Base-by-base conservation (phyloP, 1,140 invertebrate genomes). In the Heterodera schachtii region DNA sequence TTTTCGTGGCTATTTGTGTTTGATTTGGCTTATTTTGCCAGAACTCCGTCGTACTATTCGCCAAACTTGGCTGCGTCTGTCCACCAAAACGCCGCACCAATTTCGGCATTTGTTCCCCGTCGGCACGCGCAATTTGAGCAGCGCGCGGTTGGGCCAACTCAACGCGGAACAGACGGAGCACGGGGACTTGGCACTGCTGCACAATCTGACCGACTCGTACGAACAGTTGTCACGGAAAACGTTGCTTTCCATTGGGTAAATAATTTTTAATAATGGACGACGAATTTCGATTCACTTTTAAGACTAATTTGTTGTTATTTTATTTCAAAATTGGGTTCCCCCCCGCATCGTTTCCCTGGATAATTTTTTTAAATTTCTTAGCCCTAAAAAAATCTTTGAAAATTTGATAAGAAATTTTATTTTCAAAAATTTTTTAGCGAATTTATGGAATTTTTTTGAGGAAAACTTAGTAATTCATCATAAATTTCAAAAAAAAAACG, bases 41-140 rank as follows among this genome's bases (percentile, higher is more conserved):
- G 79, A 80, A 11, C 66, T 78, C 3, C 84, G 87, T 3, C 75
- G 83, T 49, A 83, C 80, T 19, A 88, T 89, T 70, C 81, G 88
- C 19, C 79, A 90, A 31, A 90, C 89, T 1, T 89, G 88, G 88
- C 73, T 90, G 19, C 80, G 81, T 52, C 78, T 89, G 13, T 84
- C 89, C 4, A 46, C 86, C 16, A 88, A 88, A 80, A 82, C 85
- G 13, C 81, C 81, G 13, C 21, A 49, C 16, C 66, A 82, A 7
- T 79, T 85, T 46, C 66, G 82, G 11, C 67, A 83, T 16, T 64
- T 83, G 60, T 89, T 89, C 75, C 76, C 84, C 8, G 57, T 89
- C 52, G 88, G 88, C 41, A 86, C 80, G 7, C 82, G 85, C 75
- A 74, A 83, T 52, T n/a, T 83, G 5, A 60, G 44, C 60, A 74